phyloP scores from a whole-genome alignment of 2,797 vertebrate genomes.

The Schizothorax lantsangensis region DNA sequence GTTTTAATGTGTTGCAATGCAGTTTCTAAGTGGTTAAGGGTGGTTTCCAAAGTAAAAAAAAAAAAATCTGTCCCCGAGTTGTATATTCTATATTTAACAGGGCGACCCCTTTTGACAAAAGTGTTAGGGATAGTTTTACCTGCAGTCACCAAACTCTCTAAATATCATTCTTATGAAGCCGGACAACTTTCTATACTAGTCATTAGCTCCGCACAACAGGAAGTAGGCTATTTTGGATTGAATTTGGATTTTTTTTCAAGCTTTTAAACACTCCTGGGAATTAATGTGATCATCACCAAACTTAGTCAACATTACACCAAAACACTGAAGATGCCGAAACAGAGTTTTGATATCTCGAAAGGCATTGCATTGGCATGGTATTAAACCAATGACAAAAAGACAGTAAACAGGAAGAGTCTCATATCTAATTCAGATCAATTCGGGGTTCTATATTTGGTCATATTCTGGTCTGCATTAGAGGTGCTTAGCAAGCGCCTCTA shows the following conservation, averaged over 20 bases:
- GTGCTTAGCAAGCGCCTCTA: neutral
- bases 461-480: neutral
- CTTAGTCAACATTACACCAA: neutral
- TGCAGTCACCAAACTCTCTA: neutral
- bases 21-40: neutral
- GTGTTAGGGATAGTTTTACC: neutral
- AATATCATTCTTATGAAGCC: neutral
- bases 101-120: too few relatives aligned
- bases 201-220: neutral
- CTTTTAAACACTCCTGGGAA: neutral
- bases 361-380: neutral
- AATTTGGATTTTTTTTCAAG: neutral
- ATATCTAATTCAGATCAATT: neutral
- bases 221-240: neutral
- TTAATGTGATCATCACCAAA: neutral
- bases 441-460: neutral
- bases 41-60: neutral
- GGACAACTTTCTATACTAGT: neutral
- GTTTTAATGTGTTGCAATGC: conserved; percentile 1
- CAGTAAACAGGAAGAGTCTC: neutral
- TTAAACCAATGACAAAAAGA: neutral
- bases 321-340: neutral
- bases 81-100: neutral
- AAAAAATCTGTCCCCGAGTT: neutral
- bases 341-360: neutral